phyloP scores from a whole-genome alignment of 2,113 vertebrate species.

The Trematocara stigmaticum region DNA sequence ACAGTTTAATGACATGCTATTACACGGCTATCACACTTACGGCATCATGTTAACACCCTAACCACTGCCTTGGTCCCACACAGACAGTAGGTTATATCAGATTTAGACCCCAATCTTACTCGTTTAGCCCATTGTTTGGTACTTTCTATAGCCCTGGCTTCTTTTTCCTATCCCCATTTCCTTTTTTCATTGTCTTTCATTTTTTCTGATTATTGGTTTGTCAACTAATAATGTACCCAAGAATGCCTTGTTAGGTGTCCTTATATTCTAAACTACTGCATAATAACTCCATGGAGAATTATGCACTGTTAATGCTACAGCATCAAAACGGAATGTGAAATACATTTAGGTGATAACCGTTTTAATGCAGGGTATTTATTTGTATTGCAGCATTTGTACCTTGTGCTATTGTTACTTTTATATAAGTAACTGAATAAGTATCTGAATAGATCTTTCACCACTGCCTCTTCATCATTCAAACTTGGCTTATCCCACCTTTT shows the following conservation, averaged over 20 bases:
- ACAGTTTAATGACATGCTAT: slow-evolving; percentile 72
- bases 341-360: neutral
- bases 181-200: neutral
- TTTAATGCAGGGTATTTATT: neutral
- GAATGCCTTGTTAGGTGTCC: neutral
- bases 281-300: neutral
- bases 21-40: slow-evolving; percentile 67
- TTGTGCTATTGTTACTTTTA: neutral
- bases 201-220: neutral
- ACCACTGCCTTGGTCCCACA: slow-evolving; percentile 45
- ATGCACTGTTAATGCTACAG: neutral
- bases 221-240: neutral
- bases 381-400: neutral
- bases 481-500: neutral
- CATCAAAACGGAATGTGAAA: neutral
- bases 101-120: slow-evolving; percentile 31
- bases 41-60: slow-evolving; percentile 63
- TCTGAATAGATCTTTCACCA: neutral
- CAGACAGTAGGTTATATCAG: slow-evolving; percentile 40
- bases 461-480: neutral
- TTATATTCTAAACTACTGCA: neutral
- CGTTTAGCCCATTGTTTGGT: slow-evolving; percentile 10
- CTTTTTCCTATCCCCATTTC: neutral
- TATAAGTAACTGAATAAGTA: neutral
- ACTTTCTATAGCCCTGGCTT: neutral